Percentiles rank a stretch among this genome's conserved stretches.
Evolutionary conservation across 2,888 invertebrate species (phyloP).

Genomic region (Netelia fuscicornis): DNA sequence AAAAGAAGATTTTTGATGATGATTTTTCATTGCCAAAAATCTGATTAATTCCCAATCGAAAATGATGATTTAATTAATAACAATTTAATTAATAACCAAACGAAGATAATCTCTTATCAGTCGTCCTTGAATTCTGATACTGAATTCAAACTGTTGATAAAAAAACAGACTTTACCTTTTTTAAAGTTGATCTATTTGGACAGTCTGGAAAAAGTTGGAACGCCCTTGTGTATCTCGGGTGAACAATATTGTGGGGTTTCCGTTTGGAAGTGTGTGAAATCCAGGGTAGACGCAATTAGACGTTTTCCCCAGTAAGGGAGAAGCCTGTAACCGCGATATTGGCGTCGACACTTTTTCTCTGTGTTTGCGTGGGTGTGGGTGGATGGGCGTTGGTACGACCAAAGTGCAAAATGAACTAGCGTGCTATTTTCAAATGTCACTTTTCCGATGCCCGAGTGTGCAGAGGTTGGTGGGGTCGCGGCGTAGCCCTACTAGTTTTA

Average conservation of each 20-base stretch:
- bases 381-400: background rate
- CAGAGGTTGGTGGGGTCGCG: background rate
- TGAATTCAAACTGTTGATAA: background rate
- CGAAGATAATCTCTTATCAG: background rate
- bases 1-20: too few relatives aligned
- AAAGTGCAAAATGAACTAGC: slow-evolving; percentile 49
- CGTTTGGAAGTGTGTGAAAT: slow-evolving; percentile 30
- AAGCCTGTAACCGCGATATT: slow-evolving; percentile 32
- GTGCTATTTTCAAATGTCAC: slow-evolving; percentile 55
- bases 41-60: too few relatives aligned
- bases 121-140: too few relatives aligned
- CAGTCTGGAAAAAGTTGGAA: background rate
- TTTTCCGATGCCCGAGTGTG: slow-evolving; percentile 37
- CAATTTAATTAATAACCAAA: too few relatives aligned
- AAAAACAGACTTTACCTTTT: background rate
- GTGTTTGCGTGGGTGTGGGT: background rate
- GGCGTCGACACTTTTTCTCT: background rate
- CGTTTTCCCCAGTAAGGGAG: slow-evolving; percentile 40
- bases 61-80: too few relatives aligned
- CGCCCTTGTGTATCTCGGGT: slow-evolving; percentile 27
- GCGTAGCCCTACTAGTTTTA: slow-evolving; percentile 67
- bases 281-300: slow-evolving; percentile 44
- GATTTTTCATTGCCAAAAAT: too few relatives aligned
- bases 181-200: slow-evolving; percentile 17
- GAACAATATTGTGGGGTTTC: slow-evolving; percentile 42